Evolutionary conservation across 1,140 invertebrate species (phyloP).

Genomic region (Lasioglossum albipes): DNA sequence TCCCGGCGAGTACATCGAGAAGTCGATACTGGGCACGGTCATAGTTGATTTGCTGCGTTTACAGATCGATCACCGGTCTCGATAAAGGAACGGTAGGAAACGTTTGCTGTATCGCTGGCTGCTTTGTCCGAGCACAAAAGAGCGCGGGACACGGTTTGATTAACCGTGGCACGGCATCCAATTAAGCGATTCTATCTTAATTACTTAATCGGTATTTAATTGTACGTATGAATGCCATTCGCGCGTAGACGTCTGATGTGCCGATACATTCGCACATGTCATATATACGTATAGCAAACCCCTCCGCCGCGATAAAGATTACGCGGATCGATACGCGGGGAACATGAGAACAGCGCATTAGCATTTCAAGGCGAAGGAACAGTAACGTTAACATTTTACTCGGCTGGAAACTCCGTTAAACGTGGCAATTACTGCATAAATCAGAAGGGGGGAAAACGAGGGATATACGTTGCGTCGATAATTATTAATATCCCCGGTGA

Average conservation of each 20-base stretch:
- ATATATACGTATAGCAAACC: neutral
- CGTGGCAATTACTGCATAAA: slow-evolving; percentile 58
- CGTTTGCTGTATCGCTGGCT: slow-evolving; percentile 23
- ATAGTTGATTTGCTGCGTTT: slow-evolving; percentile 31
- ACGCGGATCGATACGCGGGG: slow-evolving; percentile 48
- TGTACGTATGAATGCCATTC: slow-evolving; percentile 54
- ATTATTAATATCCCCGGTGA: slow-evolving; percentile 48
- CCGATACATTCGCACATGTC: slow-evolving; percentile 33
- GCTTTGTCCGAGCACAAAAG: slow-evolving; percentile 33
- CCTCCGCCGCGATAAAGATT: slow-evolving; percentile 56
- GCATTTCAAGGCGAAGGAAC: slow-evolving; percentile 59
- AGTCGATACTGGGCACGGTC: neutral
- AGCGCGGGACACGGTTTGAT: slow-evolving; percentile 51
- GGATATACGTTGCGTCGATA: slow-evolving; percentile 28
- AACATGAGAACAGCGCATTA: slow-evolving; percentile 59
- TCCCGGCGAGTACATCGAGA: too few species aligned
- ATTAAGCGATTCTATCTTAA: slow-evolving; percentile 63
- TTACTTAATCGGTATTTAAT: slow-evolving; percentile 63
- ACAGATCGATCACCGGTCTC: slow-evolving; percentile 20
- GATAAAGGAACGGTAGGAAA: slow-evolving; percentile 37
- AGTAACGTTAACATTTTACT: slow-evolving; percentile 54
- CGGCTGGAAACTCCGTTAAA: slow-evolving; percentile 32
- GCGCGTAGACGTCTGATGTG: slow-evolving; percentile 46
- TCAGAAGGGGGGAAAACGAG: slow-evolving; percentile 2
- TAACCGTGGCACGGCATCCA: slow-evolving; percentile 50